Evolutionary conservation across 2,888 invertebrate genomes (phyloP), one percentile per base, ranked within the genome.

Genomic region (Lochmaea crataegi): DNA sequence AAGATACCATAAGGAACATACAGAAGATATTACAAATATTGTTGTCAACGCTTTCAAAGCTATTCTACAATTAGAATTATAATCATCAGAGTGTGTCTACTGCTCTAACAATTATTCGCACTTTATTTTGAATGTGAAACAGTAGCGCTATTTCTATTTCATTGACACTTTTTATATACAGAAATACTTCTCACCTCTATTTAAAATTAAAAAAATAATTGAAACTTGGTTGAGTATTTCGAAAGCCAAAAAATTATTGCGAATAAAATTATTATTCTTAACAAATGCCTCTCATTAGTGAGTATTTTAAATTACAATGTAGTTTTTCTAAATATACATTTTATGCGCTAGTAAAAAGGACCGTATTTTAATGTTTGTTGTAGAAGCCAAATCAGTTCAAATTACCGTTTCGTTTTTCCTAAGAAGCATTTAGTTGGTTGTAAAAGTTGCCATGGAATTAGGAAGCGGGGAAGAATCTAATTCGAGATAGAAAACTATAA

Each of bases 401-500:
- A 70, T 57, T 45, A 57, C 64, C 51, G 42, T 63, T 70, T 64
- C 32, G 45, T 58, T 70, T 64, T 70, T 61, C 38, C 65, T 26
- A 16, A 41, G 70, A 12, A 26, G 70, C 56, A 70, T 56, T 70
- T 70, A 70, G 65, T 65, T 65, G 70, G 70, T 70, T 64, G 70
- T 70, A 70, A 70, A 68, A 64, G 22, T 45, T 56, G 57, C 16
- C 57, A 12, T 70, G 57, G 41, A 70, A 70, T 70, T 70, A 70
- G 64, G 45, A 70, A 56, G 56, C 70, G 57, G 70, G 70, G 48
- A 45, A 58, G 61, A 61, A 68, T 61, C 61, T 68, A 73, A 69
- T 69, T 58, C 69, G 69, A 69, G 60, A 65, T 73, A 56, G 68
- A 68, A 68, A 69, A 73, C 65, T 73, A 69, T 61, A 73, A 73